Conservation (phyloP, 2,888 invertebrate species). For the Formica aserva region DNA sequence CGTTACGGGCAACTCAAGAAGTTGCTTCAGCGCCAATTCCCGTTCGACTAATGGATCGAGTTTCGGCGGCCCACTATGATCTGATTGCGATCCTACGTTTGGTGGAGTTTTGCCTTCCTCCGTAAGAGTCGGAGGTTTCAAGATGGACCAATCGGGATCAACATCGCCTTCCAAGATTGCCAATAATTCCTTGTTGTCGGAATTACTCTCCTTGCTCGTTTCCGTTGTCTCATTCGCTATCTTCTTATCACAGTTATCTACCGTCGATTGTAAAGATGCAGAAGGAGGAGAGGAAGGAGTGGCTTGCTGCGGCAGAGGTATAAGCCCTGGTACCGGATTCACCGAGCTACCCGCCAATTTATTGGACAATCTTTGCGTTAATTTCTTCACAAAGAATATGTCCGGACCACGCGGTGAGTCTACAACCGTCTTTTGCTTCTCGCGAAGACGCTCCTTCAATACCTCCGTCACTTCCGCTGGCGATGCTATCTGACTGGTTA, state of each 20-base stretch:
- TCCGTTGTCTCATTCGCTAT: slow-evolving; percentile 59
- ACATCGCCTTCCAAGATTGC: slow-evolving; percentile 88
- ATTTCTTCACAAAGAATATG: slow-evolving; percentile 87
- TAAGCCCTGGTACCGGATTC: slow-evolving; percentile 72
- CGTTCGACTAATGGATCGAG: slow-evolving; percentile 86
- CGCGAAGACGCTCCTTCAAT: slow-evolving; percentile 86
- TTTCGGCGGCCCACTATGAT: slow-evolving; percentile 74
- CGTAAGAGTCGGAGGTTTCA: slow-evolving; percentile 77
- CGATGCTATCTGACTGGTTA: slow-evolving; percentile 87
- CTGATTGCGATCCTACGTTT: slow-evolving; percentile 53
- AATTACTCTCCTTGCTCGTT: slow-evolving; percentile 72
- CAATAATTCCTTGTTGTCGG: slow-evolving; percentile 87
- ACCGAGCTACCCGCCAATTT: slow-evolving; percentile 81
- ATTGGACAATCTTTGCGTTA: slow-evolving; percentile 87
- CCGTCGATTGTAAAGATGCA: slow-evolving; percentile 27
- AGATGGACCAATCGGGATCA: slow-evolving; percentile 85
- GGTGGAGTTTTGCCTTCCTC: slow-evolving; percentile 67
- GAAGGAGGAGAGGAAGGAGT: slow-evolving; percentile 9
- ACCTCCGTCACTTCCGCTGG: slow-evolving; percentile 87
- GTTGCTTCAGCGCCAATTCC: slow-evolving; percentile 88
- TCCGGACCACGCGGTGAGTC: slow-evolving; percentile 85
- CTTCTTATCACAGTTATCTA: slow-evolving; percentile 57
- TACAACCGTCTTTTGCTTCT: slow-evolving; percentile 84
- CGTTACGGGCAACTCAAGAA: slow-evolving; percentile 86
- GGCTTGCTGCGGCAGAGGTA: slow-evolving; percentile 70